A percentile compares a stretch with the other conserved stretches of the same genome.
phyloP scores from a whole-genome alignment of 2,113 vertebrate species.

The Callionymus lyra region DNA sequence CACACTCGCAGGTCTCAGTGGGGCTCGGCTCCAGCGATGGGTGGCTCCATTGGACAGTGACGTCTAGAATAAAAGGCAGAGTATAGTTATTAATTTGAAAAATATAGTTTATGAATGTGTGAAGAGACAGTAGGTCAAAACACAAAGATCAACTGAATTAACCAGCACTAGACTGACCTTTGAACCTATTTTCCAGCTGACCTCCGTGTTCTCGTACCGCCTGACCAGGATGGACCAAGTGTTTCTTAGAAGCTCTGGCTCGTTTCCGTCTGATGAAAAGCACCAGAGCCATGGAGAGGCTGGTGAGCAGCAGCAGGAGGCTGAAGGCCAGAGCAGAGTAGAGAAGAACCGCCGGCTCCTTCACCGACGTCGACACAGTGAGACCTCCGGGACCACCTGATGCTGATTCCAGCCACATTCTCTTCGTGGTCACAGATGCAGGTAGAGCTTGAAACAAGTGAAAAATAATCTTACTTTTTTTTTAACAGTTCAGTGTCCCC shows the following conservation, averaged over 20 bases:
- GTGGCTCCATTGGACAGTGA: conserved; percentile 1
- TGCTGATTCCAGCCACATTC: conserved; percentile 2
- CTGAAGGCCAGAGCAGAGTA: conserved; percentile 69
- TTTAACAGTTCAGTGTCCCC: too few relatives aligned
- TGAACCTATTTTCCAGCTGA: neutral
- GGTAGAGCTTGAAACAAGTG: neutral
- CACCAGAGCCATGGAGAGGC: conserved; percentile 51
- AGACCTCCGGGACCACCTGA: neutral
- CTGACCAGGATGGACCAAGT: neutral
- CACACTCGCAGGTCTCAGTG: conserved; percentile 72
- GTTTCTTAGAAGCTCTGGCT: neutral
- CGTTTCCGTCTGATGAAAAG: conserved; percentile 56
- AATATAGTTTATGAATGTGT: too few relatives aligned
- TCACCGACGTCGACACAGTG: conserved; percentile 5
- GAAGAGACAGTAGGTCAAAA: too few relatives aligned
- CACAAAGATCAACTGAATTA: too few relatives aligned
- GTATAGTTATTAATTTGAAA: too few relatives aligned
- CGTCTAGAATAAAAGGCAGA: too few relatives aligned
- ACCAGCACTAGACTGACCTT: too few relatives aligned
- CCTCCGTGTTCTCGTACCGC: neutral
- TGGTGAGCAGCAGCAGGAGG: conserved; percentile 58
- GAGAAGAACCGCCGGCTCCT: conserved; percentile 27
- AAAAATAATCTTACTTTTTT: neutral
- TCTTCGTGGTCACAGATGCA: neutral
- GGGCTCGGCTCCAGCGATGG: conserved; percentile 50